Base-by-base conservation (phyloP, 2,888 invertebrate species). In the Drosophila engyochracea region DNA sequence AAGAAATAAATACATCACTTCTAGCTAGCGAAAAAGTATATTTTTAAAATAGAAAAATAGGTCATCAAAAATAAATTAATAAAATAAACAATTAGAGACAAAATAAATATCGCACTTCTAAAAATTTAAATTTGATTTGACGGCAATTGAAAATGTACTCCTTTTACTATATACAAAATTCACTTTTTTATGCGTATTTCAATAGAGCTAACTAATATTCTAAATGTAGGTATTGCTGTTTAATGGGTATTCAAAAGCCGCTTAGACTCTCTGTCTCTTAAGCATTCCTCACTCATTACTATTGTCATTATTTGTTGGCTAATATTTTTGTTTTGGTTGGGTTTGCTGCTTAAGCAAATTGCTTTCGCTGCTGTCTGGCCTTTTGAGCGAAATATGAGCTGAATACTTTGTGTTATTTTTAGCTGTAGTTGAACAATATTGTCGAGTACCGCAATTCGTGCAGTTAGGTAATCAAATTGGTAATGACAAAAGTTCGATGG, bases 361-460 rank as follows among this genome's bases (percentile, higher is more conserved):
- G 60, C 35, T 49, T 51, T 35, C 59, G 58, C 67, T 60, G 57
- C 64, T 63, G 57, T 57, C 35, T 73, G 69, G 41, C 54, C 54
- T 35, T 66, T 52, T 19, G n/a, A 58, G 35, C 51, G 83, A 78
- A 83, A 88, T 85, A 74, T 81, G 74, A 88, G 86, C 82, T 81
- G 61, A 73, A 85, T 63, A 62, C 69, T 65, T 69, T 53, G 55
- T 60, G 51, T 70, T 82, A 79, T 70, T 81, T 79, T 77, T 74
- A 67, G 72, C 57, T 60, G 19, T 76, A 57, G 68, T 70, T 75
- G 51, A 78, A 82, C 64, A 71, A 71, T 60, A 77, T 74, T 66
- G 60, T 76, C 37, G 76, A 76, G 64, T 58, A 59, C 33, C 59
- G 60, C 71, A 70, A 61, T 57, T 31, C 63, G 30, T 53, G 41